Evolutionary conservation across 2,113 vertebrate species (phyloP).

Genomic region (Clarias batrachus): DNA sequence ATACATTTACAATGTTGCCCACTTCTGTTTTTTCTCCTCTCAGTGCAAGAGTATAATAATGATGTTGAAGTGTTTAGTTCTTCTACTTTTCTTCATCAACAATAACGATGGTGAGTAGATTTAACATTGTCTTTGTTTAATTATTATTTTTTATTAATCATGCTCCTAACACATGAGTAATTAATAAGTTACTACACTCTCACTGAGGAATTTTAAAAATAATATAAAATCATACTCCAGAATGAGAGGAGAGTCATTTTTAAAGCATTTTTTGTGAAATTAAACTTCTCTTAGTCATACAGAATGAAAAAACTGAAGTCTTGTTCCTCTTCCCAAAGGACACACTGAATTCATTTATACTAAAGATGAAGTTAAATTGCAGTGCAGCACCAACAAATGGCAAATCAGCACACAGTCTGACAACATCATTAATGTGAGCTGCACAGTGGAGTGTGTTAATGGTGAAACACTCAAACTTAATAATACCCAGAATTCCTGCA

Average conservation of each 20-base stretch:
- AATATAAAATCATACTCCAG: background rate
- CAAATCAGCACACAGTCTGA: constrained; percentile 12
- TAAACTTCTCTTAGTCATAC: background rate
- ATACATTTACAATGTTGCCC: background rate
- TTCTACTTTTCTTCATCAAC: background rate
- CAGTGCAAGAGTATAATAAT: background rate
- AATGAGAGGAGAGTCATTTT: background rate
- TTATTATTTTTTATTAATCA: no score
- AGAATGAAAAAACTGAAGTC: background rate
- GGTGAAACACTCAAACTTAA: no score
- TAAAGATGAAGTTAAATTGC: background rate
- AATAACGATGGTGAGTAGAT: background rate
- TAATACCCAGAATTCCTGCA: background rate
- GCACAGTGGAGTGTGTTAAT: background rate
- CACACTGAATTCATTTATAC: constrained; percentile 34
- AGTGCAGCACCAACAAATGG: constrained; percentile 31
- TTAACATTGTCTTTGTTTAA: background rate
- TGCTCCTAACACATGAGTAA: no score
- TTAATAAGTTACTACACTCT: no score
- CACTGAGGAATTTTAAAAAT: no score
- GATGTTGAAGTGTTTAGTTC: background rate
- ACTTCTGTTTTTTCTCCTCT: no score
- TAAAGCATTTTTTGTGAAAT: background rate
- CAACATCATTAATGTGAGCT: background rate
- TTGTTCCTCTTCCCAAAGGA: constrained; percentile 19